Conservation (phyloP, 2,888 invertebrate species). For the Aproaerema taeniolella region DNA sequence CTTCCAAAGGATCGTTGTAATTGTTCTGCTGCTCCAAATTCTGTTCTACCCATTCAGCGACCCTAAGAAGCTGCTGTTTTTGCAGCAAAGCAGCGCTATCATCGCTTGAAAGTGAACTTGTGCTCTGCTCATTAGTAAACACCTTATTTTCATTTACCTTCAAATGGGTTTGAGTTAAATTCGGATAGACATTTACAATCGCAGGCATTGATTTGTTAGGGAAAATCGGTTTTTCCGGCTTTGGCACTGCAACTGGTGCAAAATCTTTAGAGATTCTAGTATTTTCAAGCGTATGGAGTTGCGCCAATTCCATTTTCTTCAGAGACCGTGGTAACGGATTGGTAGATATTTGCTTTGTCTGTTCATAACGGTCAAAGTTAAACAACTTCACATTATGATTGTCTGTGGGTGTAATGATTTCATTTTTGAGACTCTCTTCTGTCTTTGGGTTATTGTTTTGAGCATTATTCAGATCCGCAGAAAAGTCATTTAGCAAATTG, state of each 20-base stretch:
- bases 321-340: constrained; percentile 52
- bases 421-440: constrained; percentile 32
- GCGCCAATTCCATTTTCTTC: constrained; percentile 67
- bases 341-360: constrained; percentile 43
- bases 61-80: constrained; percentile 81
- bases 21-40: constrained; percentile 75
- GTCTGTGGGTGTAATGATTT: constrained; percentile 40
- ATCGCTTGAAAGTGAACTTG: constrained; percentile 70
- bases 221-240: constrained; percentile 41
- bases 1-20: constrained; percentile 61
- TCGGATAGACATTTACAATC: constrained; percentile 68
- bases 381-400: constrained; percentile 67
- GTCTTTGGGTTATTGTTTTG: constrained; percentile 42
- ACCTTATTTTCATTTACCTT: constrained; percentile 65
- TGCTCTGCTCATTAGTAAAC: constrained; percentile 69
- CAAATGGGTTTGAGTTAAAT: constrained; percentile 66
- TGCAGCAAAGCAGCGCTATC: constrained; percentile 75
- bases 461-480: constrained; percentile 35
- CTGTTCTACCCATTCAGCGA: constrained; percentile 87
- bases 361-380: constrained; percentile 73
- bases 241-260: constrained; percentile 39
- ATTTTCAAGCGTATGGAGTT: constrained; percentile 64
- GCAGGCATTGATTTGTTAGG: constrained; percentile 54
- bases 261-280: constrained; percentile 69
- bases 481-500: constrained; percentile 60